Evolutionary conservation across 2,797 vertebrate species (phyloP).

Genomic region (Lerista edwardsae): DNA sequence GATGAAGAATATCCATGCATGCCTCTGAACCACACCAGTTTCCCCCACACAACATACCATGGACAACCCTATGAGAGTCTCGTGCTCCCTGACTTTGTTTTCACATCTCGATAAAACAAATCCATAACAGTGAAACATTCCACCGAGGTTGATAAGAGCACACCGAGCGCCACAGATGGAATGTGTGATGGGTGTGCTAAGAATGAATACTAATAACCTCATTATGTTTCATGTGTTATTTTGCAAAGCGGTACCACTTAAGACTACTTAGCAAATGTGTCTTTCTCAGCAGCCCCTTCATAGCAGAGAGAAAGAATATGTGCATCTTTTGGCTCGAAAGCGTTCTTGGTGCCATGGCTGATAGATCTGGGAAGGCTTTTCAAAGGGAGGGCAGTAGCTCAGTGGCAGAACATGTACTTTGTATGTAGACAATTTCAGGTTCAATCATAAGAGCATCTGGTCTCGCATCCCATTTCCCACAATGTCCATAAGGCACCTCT

Average conservation of each 20-base stretch:
- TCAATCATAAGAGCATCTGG: too few species aligned
- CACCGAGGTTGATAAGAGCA: constrained; percentile 1
- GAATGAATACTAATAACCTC: constrained; percentile 27
- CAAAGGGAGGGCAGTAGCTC: too few species aligned
- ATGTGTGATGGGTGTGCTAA: not conserved
- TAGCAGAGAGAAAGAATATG: not conserved
- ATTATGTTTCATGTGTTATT: constrained; percentile 37
- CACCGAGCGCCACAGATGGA: constrained; percentile 11
- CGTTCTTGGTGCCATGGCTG: not conserved
- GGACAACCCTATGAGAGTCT: not conserved
- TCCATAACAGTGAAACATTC: constrained; percentile 12
- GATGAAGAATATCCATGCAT: too few species aligned
- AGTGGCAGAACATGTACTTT: too few species aligned
- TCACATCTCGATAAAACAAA: constrained; percentile 7
- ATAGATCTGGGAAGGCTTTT: too few species aligned
- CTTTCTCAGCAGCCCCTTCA: not conserved
- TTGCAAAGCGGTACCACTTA: constrained; percentile 10
- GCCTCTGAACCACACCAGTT: not conserved
- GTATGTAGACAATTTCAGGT: too few species aligned
- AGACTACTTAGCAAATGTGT: constrained; percentile 9
- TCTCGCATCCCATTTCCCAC: too few species aligned
- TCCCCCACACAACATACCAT: not conserved
- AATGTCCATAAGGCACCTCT: too few species aligned
- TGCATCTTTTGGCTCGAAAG: not conserved
- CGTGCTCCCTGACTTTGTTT: not conserved